Conservation (phyloP, 1,140 invertebrate species). For the Euura saliciscinereae region DNA sequence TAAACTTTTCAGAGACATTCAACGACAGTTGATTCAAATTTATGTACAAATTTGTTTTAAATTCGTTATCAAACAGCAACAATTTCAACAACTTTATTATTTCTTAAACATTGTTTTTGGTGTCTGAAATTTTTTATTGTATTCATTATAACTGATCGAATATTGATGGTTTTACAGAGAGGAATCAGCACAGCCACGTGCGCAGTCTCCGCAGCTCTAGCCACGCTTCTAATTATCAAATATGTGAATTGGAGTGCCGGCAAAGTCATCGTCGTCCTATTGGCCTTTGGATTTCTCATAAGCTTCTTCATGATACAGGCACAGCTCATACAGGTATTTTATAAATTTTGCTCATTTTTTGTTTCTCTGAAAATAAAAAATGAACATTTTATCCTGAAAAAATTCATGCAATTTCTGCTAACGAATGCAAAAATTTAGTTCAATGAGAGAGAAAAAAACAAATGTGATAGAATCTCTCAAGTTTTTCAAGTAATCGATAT, state of each 20-base stretch:
- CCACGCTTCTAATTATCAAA: constrained; percentile 24
- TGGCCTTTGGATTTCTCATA: constrained; percentile 30
- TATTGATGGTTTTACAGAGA: constrained; percentile 32
- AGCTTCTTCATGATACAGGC: constrained; percentile 46
- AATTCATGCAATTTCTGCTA: neutral
- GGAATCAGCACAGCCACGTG: constrained; percentile 26
- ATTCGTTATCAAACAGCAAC: too few relatives aligned
- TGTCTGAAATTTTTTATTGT: too few relatives aligned
- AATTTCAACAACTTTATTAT: too few relatives aligned
- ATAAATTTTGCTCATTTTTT: neutral
- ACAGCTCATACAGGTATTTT: constrained; percentile 39
- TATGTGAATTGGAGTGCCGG: constrained; percentile 26
- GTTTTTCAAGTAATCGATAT: constrained; percentile 3
- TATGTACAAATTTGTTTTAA: neutral
- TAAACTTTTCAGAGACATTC: neutral
- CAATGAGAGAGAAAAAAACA: constrained; percentile 8
- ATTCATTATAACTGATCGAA: neutral
- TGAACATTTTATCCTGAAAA: neutral
- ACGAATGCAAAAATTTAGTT: neutral
- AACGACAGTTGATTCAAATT: neutral
- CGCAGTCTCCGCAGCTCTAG: constrained; percentile 19
- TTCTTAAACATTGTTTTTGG: too few relatives aligned
- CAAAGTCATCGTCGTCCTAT: constrained; percentile 27
- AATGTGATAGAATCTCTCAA: constrained; percentile 7
- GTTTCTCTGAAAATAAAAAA: too few relatives aligned